Percentiles rank a stretch among this genome's conserved stretches.
Evolutionary conservation across 2,888 invertebrate genomes (phyloP).

Genomic region (Plagodis pulveraria): DNA sequence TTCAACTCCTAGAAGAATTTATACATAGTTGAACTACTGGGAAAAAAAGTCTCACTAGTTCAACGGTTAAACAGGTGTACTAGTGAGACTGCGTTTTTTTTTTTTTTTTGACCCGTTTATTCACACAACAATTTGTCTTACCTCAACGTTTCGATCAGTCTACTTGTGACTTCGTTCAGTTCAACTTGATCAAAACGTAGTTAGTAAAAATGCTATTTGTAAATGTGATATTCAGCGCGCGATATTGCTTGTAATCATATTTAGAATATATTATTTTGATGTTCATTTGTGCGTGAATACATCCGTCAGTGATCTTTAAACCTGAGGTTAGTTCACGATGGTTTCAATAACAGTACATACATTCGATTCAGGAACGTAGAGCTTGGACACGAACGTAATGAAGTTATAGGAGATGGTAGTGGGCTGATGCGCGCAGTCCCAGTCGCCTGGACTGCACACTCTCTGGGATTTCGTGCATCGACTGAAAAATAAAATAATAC

Average conservation of each 20-base stretch:
- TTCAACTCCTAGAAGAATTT: too few relatives aligned
- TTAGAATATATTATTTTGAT: too few relatives aligned
- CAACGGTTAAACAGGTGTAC: too few relatives aligned
- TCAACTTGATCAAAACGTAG: too few relatives aligned
- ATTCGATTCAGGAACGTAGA: slow-evolving; percentile 86
- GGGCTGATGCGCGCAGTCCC: slow-evolving; percentile 91
- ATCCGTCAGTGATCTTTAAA: not conserved
- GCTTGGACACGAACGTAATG: slow-evolving; percentile 94
- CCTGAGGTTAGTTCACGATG: not conserved
- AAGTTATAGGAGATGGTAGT: slow-evolving; percentile 96
- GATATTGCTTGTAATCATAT: too few relatives aligned
- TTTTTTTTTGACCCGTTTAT: not conserved
- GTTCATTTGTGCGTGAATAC: not conserved
- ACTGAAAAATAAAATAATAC: slow-evolving; percentile 76
- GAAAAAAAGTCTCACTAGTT: too few relatives aligned
- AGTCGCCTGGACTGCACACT: slow-evolving; percentile 88
- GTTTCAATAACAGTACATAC: slow-evolving; percentile 41
- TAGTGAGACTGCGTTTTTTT: too few relatives aligned
- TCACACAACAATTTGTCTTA: not conserved
- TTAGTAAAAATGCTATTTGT: too few relatives aligned
- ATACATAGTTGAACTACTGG: too few relatives aligned
- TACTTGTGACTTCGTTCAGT: too few relatives aligned
- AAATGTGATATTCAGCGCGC: too few relatives aligned
- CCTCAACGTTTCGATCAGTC: too few relatives aligned
- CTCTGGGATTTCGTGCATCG: slow-evolving; percentile 91